Percentiles rank a stretch among this genome's conserved stretches.
Evolutionary conservation across 2,113 vertebrate genomes (phyloP).

Genomic region (Aegypius monachus): DNA sequence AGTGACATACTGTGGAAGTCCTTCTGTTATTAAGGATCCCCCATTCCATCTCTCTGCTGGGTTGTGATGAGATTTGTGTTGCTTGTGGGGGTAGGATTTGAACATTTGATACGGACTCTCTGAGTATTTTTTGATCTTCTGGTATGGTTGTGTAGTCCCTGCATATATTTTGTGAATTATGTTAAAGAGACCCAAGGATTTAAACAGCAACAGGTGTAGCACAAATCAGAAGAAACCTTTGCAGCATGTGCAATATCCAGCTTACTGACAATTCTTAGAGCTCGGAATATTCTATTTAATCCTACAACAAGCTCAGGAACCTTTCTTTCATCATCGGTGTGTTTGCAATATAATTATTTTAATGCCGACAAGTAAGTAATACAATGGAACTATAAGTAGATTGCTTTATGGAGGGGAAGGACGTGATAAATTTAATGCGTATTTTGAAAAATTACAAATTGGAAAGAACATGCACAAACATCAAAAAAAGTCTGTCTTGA

Average conservation of each 20-base stretch:
- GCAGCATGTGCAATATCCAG: neutral
- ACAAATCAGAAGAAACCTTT: neutral
- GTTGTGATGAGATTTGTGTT: neutral
- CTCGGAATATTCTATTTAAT: neutral
- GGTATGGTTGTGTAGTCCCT: neutral
- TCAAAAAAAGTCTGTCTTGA: neutral
- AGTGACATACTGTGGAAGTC: neutral
- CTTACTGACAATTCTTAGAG: neutral
- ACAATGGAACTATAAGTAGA: neutral
- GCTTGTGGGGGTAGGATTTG: neutral
- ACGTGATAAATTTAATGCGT: rapidly evolving
- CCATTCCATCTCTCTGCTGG: rapidly evolving
- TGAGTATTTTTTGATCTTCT: neutral
- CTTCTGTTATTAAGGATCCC: neutral
- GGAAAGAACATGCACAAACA: neutral
- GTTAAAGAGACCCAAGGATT: neutral
- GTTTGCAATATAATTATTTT: neutral
- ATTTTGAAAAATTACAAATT: neutral
- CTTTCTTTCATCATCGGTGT: neutral
- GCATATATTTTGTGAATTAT: neutral
- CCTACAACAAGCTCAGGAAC: neutral
- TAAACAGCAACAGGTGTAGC: rapidly evolving
- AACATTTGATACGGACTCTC: neutral
- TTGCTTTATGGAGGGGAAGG: neutral
- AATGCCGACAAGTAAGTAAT: neutral